Base-by-base conservation (phyloP, 2,888 invertebrate species). In the Hirtodrosophila confusa region DNA sequence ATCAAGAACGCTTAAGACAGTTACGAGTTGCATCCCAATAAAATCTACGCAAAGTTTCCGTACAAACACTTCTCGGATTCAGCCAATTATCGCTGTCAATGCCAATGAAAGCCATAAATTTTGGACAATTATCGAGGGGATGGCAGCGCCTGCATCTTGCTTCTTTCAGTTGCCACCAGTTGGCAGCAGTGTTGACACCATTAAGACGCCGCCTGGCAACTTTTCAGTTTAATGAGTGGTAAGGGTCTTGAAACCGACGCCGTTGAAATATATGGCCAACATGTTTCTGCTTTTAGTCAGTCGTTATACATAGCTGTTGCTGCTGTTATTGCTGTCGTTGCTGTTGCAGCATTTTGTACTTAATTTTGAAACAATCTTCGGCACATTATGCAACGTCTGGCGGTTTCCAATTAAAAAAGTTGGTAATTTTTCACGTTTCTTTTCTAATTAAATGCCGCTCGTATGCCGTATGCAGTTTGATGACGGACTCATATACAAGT, bases 101-200 rank as follows among this genome's bases (percentile, higher is more conserved):
- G 75, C 75, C 69, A 83, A 83, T 78, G 86, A 77, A 79, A 80
- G 86, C 77, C 70, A 83, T 78, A 88, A 79, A 86, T 86, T 79
- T 84, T 74, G 57, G 72, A 29, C 75, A 63, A 74, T 74, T 69
- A 51, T 64, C 58, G 49, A 45, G 37, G 56, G 56, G 37, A 41
- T 29, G 31, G 33, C 53, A 54, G 44, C 67, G 62, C 45, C 40
- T 31, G 57, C 37, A 11, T 11, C 24, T 10, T 17, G 17, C 7
- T 17, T 48, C 29, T 54, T 54, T 17, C 33, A 41, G 56, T 57
- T 68, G 47, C 43, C 27, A 31, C 9, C 54, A 47, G 61, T 49
- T 62, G 41, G 41, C 39, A 44, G 39, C 37, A 9, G 55, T 71
- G 82, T 75, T 88, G 88, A 86, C 88, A 88, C 87, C 75, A 78